A percentile compares a stretch with the other conserved stretches of the same genome.
Evolutionary conservation across 2,113 vertebrate species (phyloP).

Genomic region (Rattus norvegicus): GRCr8 NC_086036.1:70043501-70044000

Average conservation of each 20-base stretch:
- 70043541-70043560: background rate
- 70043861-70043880: background rate
- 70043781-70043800: background rate
- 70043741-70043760: background rate
- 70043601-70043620: background rate
- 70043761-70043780: background rate
- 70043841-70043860: background rate
- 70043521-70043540: background rate
- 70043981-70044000: background rate
- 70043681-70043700: background rate
- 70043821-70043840: background rate
- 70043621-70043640: background rate
- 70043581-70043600: background rate
- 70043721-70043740: background rate
- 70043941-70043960: background rate
- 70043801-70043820: background rate
- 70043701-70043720: constrained; percentile 16
- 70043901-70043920: background rate
- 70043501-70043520: background rate
- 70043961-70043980: background rate
- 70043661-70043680: background rate
- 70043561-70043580: background rate
- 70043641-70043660: background rate
- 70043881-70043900: background rate
- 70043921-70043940: background rate